Evolutionary conservation across 1,140 invertebrate species (phyloP).

Genomic region (Anagrus nilaparvatae): DNA sequence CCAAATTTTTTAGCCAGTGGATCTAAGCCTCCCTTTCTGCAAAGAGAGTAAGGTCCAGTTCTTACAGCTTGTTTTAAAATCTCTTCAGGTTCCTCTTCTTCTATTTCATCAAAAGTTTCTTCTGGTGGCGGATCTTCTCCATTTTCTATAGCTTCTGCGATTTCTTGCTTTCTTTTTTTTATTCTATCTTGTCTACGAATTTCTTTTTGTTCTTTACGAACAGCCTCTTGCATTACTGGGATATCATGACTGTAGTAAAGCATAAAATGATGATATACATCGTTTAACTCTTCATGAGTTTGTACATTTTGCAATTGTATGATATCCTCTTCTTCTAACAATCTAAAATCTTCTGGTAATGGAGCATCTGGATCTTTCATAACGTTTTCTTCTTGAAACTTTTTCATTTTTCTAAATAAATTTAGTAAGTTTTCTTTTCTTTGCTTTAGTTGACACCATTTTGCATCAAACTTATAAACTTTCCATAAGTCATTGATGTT

Average conservation of each 20-base stretch:
- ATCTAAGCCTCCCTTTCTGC: slow-evolving; percentile 73
- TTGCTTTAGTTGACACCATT: slow-evolving; percentile 89
- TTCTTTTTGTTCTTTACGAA: slow-evolving; percentile 48
- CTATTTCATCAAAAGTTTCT: slow-evolving; percentile 37
- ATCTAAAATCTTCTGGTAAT: slow-evolving; percentile 67
- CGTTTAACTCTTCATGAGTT: slow-evolving; percentile 83
- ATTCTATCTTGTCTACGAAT: slow-evolving; percentile 41
- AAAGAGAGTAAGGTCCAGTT: slow-evolving; percentile 79
- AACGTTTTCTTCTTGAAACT: slow-evolving; percentile 78
- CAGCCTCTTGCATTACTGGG: slow-evolving; percentile 70
- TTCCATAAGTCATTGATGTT: slow-evolving; percentile 96
- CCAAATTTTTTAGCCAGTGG: slow-evolving; percentile 87
- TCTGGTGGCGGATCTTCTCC: slow-evolving; percentile 43
- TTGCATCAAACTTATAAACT: slow-evolving; percentile 91
- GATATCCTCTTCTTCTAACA: slow-evolving; percentile 81
- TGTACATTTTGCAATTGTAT: slow-evolving; percentile 71
- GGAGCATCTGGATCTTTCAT: slow-evolving; percentile 76
- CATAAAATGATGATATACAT: slow-evolving; percentile 88
- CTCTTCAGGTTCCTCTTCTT: slow-evolving; percentile 50
- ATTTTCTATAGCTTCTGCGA: slow-evolving; percentile 51
- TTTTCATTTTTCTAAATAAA: slow-evolving; percentile 86
- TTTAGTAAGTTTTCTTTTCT: slow-evolving; percentile 75
- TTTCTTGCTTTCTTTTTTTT: slow-evolving; percentile 34
- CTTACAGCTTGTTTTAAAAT: slow-evolving; percentile 75
- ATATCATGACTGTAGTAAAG: slow-evolving; percentile 85